Percentiles rank a stretch among this genome's conserved stretches.
These are phyloP conservation scores for Sclerodermus sp. DNA, from an alignment of 2,888 invertebrate species.

Conservation along the genomic window DNA sequence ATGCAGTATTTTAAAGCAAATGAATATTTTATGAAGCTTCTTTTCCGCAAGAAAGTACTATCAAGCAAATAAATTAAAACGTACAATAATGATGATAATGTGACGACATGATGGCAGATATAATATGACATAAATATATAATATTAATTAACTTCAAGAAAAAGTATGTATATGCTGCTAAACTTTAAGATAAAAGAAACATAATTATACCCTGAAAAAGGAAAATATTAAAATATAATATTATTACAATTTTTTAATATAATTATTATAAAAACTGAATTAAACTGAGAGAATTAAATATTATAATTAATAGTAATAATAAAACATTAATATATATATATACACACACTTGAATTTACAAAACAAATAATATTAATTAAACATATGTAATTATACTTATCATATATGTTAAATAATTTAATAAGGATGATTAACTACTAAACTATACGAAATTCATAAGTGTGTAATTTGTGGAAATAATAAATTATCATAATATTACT, in stretches of 20 bases:
- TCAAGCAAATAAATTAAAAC: conserved; percentile 52
- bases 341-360: background rate
- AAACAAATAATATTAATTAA: conserved; percentile 1
- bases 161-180: conserved; percentile 28
- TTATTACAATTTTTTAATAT: conserved; percentile 9
- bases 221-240: conserved; percentile 32
- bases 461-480: too few relatives aligned
- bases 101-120: conserved; percentile 21
- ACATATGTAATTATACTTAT: too few relatives aligned
- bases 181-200: conserved; percentile 10
- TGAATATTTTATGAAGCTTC: conserved; percentile 32
- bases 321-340: too few relatives aligned
- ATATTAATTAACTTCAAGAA: too few relatives aligned
- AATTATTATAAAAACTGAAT: conserved; percentile 15
- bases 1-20: conserved; percentile 41
- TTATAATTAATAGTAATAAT: conserved; percentile 1
- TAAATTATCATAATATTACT: too few relatives aligned
- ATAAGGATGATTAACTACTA: too few relatives aligned
- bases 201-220: conserved; percentile 47
- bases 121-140: conserved; percentile 31
- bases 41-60: conserved; percentile 12
- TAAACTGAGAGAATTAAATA: conserved; percentile 17
- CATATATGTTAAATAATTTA: too few relatives aligned
- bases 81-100: conserved; percentile 38
- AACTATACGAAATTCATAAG: too few relatives aligned